Percentiles rank a stretch among this genome's conserved stretches.
phyloP scores from a whole-genome alignment of 2,888 invertebrate genomes.

The Eremobia ochroleuca region DNA sequence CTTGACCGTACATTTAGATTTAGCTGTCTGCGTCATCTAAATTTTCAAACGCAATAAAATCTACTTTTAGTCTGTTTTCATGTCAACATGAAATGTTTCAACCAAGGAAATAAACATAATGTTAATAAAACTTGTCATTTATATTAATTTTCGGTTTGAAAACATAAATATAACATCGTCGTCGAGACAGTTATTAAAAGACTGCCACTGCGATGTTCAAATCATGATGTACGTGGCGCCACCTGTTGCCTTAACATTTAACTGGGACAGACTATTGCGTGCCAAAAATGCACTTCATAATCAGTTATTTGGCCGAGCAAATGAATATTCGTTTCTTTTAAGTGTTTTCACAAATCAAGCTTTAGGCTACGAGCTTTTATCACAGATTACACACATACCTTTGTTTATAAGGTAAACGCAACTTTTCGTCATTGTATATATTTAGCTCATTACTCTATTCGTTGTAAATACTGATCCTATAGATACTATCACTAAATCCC shows the following conservation, averaged over 20 bases:
- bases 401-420: background rate
- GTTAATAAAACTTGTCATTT: conserved; percentile 5
- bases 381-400: background rate
- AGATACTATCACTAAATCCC: too few relatives aligned
- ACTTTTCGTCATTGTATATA: too few relatives aligned
- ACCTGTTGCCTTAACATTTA: conserved; percentile 47
- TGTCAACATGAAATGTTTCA: conserved; percentile 9
- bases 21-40: background rate
- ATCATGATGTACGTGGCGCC: conserved; percentile 51
- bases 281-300: conserved; percentile 38
- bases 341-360: background rate
- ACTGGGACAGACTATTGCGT: background rate
- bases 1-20: conserved; percentile 4
- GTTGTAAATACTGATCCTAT: too few relatives aligned
- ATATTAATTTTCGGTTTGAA: conserved; percentile 5
- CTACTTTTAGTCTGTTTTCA: background rate
- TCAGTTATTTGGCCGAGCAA: conserved; percentile 2
- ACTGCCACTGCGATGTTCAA: conserved; percentile 6
- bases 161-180: conserved; percentile 31
- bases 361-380: background rate
- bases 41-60: background rate
- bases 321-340: background rate
- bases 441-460: too few relatives aligned
- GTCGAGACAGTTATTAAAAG: conserved; percentile 27
- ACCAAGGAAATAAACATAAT: conserved; percentile 6